Conservation (phyloP, 2,797 vertebrate species). For the Dallia pectoralis region DNA sequence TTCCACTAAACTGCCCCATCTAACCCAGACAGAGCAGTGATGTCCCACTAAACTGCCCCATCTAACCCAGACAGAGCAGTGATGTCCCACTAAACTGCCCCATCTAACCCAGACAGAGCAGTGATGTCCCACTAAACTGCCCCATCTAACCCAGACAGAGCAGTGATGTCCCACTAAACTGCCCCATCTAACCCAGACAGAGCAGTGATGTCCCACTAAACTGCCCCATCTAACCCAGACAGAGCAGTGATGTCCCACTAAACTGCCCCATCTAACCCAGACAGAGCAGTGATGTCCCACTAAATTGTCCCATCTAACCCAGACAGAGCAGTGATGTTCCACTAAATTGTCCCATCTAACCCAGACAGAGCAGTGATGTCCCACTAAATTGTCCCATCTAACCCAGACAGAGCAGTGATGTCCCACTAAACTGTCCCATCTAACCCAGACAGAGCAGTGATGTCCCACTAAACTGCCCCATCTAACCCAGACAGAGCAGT, state of each 20-base stretch:
- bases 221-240: slow-evolving; percentile 23
- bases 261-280: slow-evolving; percentile 24
- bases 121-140: slow-evolving; percentile 5
- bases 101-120: slow-evolving; percentile 10
- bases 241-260: background rate
- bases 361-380: background rate
- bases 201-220: background rate
- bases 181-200: slow-evolving; percentile 23
- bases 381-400: slow-evolving; percentile 21
- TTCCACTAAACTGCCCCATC: slow-evolving; percentile 24
- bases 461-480: slow-evolving; percentile 19
- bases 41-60: slow-evolving; percentile 19
- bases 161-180: background rate
- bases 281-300: background rate
- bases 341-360: slow-evolving; percentile 23
- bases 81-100: slow-evolving; percentile 11
- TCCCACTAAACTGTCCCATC: slow-evolving; percentile 24
- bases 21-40: background rate
- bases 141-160: slow-evolving; percentile 15
- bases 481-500: background rate
- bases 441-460: background rate
- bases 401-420: background rate
- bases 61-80: background rate
- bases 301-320: slow-evolving; percentile 24
- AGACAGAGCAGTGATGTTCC: background rate